Percentiles rank a stretch among this genome's conserved stretches.
phyloP scores from a whole-genome alignment of 2,113 vertebrate genomes.

The Erinaceus europaeus region DNA sequence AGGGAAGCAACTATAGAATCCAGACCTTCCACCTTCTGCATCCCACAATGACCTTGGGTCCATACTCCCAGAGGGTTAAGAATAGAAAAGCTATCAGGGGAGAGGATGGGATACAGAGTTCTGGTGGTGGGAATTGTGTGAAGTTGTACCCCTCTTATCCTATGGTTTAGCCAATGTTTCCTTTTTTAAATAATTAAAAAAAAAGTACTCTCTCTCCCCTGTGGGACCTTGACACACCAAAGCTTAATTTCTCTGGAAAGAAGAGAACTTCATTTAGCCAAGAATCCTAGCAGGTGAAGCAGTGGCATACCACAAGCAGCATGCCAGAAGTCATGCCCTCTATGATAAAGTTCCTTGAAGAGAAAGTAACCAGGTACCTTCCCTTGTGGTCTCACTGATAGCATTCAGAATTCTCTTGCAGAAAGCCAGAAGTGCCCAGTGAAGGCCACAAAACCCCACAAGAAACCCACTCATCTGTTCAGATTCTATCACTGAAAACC shows the following conservation, averaged over 20 bases:
- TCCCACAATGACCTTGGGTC: too few species aligned
- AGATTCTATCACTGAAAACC: background rate
- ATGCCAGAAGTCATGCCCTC: background rate
- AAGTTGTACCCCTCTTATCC: too few species aligned
- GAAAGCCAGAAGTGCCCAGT: background rate
- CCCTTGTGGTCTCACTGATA: background rate
- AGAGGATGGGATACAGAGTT: too few species aligned
- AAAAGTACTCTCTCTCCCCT: background rate
- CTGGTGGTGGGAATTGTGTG: too few species aligned
- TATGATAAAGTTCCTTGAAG: background rate
- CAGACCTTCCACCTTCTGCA: too few species aligned
- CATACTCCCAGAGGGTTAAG: too few species aligned
- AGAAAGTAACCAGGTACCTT: background rate
- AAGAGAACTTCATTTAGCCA: background rate
- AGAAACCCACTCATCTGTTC: background rate
- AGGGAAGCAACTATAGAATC: too few species aligned
- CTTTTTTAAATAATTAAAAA: too few species aligned
- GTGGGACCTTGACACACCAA: background rate
- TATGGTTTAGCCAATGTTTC: too few species aligned
- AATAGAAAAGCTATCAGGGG: too few species aligned
- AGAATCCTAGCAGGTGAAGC: background rate
- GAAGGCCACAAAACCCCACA: background rate
- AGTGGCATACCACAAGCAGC: background rate
- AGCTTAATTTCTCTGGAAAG: background rate
- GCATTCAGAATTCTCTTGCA: background rate